Conservation (phyloP, 1,140 invertebrate genomes). For the Penaeus vannamei region DNA sequence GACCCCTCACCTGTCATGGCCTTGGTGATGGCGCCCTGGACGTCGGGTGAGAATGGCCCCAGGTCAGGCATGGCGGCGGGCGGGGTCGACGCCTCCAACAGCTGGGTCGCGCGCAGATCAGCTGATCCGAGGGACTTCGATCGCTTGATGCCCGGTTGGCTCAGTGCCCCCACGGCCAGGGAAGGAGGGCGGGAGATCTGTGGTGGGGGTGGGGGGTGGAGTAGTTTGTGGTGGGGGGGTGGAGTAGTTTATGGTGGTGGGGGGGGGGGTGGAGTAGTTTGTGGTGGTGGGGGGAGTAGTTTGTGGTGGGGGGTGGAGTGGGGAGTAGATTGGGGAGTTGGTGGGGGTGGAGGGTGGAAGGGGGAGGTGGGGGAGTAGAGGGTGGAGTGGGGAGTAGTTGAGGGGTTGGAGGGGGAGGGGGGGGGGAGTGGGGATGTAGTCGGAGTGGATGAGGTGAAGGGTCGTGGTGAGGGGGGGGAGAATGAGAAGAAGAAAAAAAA, state of each 20-base stretch:
- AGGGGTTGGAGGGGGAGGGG: too few relatives aligned
- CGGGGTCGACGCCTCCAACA: slow-evolving; percentile 69
- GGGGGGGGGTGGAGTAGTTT: neutral
- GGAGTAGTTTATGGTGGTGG: slow-evolving; percentile 19
- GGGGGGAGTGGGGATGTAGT: too few relatives aligned
- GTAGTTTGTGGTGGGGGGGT: neutral
- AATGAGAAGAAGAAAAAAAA: too few relatives aligned
- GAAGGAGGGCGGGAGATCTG: slow-evolving; percentile 38
- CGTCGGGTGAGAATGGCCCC: slow-evolving; percentile 80
- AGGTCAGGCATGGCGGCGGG: slow-evolving; percentile 80
- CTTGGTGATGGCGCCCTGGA: slow-evolving; percentile 79
- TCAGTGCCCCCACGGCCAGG: slow-evolving; percentile 36
- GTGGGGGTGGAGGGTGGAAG: too few relatives aligned
- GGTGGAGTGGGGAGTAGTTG: too few relatives aligned
- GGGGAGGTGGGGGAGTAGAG: too few relatives aligned
- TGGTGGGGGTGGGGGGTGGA: slow-evolving; percentile 9
- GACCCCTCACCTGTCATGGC: slow-evolving; percentile 69
- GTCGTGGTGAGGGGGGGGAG: too few relatives aligned
- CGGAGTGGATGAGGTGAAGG: too few relatives aligned
- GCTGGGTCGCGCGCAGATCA: slow-evolving; percentile 69
- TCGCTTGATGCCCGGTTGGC: slow-evolving; percentile 76
- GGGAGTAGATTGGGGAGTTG: too few relatives aligned
- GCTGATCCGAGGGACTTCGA: slow-evolving; percentile 85
- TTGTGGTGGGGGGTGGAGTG: neutral
- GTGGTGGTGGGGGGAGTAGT: slow-evolving; percentile 47